Conservation (phyloP, 2,888 invertebrate genomes). For the Oscheius myriophilus region DNA sequence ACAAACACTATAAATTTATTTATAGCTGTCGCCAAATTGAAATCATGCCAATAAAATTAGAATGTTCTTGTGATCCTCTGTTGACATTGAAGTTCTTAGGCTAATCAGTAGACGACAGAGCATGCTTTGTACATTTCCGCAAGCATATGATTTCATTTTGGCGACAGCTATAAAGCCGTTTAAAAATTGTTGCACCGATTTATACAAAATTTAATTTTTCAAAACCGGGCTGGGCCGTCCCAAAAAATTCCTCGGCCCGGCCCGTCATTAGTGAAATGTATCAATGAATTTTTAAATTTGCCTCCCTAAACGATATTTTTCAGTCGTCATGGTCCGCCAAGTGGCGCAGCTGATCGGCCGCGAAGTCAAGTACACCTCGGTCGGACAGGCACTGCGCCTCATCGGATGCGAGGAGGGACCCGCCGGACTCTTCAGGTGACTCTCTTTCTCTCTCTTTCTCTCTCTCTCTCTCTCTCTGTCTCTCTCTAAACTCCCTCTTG, state of each 20-base stretch:
- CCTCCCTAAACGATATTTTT: slow-evolving; percentile 6
- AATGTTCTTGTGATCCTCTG: too few relatives aligned
- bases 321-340: slow-evolving; percentile 86
- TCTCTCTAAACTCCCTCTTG: slow-evolving; percentile 75
- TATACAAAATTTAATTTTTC: too few relatives aligned
- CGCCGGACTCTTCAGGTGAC: slow-evolving; percentile 76
- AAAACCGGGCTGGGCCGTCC: too few relatives aligned
- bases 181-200: too few relatives aligned
- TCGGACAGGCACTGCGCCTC: slow-evolving; percentile 78
- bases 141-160: neutral
- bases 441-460: neutral
- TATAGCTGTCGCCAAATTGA: too few relatives aligned
- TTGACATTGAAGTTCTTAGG: too few relatives aligned
- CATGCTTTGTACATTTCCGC: neutral
- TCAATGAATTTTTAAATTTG: slow-evolving; percentile 22
- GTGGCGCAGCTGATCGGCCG: slow-evolving; percentile 94
- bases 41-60: too few relatives aligned
- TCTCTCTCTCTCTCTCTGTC: neutral
- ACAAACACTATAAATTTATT: too few relatives aligned
- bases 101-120: too few relatives aligned
- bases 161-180: too few relatives aligned
- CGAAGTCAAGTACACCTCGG: slow-evolving; percentile 81
- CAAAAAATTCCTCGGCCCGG: too few relatives aligned
- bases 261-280: too few relatives aligned
- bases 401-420: slow-evolving; percentile 89